A percentile compares a stretch with the other conserved stretches of the same genome.
Conservation (phyloP, 2,888 invertebrate genomes). For the Acrocera orbiculus region DNA sequence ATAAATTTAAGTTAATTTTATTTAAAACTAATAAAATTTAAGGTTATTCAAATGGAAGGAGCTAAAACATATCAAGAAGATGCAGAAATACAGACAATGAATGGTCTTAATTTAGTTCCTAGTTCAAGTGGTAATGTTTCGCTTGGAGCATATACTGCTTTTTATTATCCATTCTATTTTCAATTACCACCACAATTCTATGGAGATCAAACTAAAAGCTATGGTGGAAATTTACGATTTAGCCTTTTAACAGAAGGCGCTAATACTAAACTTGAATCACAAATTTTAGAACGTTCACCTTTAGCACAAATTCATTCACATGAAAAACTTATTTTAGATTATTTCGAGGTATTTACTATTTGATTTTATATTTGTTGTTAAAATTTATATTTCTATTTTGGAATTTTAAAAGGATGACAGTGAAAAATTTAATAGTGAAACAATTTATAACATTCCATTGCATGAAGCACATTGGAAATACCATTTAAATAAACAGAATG, state of each 20-base stretch:
- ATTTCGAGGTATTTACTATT: constrained; percentile 36
- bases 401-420: constrained; percentile 23
- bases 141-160: constrained; percentile 25
- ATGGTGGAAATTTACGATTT: constrained; percentile 77
- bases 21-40: constrained; percentile 5
- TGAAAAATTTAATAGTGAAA: constrained; percentile 33
- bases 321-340: constrained; percentile 54
- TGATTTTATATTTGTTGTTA: background rate
- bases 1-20: background rate
- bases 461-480: constrained; percentile 62
- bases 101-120: constrained; percentile 44
- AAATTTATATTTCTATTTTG: constrained; percentile 2
- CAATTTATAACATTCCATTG: constrained; percentile 40
- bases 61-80: constrained; percentile 27
- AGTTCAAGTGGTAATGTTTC: constrained; percentile 33
- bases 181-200: constrained; percentile 58
- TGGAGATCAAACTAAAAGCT: constrained; percentile 77
- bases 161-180: constrained; percentile 29
- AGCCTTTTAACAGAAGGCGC: constrained; percentile 47
- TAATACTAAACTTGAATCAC: constrained; percentile 37
- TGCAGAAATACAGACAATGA: constrained; percentile 35
- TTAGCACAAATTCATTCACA: constrained; percentile 67
- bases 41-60: constrained; percentile 25
- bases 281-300: constrained; percentile 47
- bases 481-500: constrained; percentile 33